Percentiles rank a stretch among this genome's conserved stretches.
Evolutionary conservation across 2,797 vertebrate genomes (phyloP).

Genomic region (Argentina silus): DNA sequence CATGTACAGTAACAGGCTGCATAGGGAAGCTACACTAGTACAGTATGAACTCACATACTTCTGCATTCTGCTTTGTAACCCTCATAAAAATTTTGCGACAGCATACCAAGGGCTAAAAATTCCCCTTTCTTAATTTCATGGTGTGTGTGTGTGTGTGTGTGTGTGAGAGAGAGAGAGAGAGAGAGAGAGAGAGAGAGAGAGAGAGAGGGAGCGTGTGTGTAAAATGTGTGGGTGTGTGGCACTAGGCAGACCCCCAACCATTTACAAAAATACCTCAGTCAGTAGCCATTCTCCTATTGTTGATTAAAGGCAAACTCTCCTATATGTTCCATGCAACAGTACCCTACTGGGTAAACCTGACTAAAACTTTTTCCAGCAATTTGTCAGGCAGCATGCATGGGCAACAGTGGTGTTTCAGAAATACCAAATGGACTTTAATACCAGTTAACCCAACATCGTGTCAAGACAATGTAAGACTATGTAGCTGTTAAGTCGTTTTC

Average conservation of each 20-base stretch:
- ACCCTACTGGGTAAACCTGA: constrained; percentile 9
- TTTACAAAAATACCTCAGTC: constrained; percentile 9
- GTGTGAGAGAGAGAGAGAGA: too few species aligned
- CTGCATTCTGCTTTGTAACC: constrained; percentile 14
- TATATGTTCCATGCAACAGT: constrained; percentile 7
- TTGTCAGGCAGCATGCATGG: background rate
- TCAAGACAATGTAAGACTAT: too few species aligned
- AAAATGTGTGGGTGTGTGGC: constrained; percentile 6
- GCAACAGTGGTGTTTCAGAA: background rate
- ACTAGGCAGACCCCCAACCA: too few species aligned
- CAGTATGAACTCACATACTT: background rate
- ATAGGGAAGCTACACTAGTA: background rate
- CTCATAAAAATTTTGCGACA: constrained; percentile 22
- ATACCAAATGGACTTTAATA: too few species aligned
- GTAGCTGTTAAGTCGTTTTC: too few species aligned
- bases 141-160: too few species aligned
- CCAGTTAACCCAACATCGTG: too few species aligned
- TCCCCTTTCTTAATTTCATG: constrained; percentile 24
- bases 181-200: too few species aligned
- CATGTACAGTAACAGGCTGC: background rate
- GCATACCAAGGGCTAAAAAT: constrained; percentile 5
- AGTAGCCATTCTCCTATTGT: constrained; percentile 14
- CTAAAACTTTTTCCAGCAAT: constrained; percentile 2
- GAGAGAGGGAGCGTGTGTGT: constrained; percentile 9
- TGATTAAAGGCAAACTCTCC: constrained; percentile 17